Evolutionary conservation across 2,113 vertebrate species (phyloP), one percentile per base, ranked within the genome.

Genomic region (Neodon shergylaensis): DNA sequence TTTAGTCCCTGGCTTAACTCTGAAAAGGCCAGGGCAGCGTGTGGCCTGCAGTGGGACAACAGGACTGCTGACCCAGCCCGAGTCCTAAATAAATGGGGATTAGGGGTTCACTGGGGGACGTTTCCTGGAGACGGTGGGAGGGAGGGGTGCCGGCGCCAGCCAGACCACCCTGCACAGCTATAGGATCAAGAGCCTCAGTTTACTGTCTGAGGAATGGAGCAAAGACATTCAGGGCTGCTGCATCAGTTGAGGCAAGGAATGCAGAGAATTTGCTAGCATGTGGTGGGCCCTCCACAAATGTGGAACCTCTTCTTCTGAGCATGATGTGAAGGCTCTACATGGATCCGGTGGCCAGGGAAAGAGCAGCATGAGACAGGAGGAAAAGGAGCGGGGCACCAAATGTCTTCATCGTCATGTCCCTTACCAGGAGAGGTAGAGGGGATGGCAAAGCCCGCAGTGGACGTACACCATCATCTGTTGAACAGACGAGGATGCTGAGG

Each of bases 111-210:
- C 44, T 0, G 21, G 0, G 0, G 84, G 63, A 66, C 2, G 33
- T 72, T 96, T 96, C 90, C 94, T 95, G 63, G 92, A 95, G 86
- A 85, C n/a, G 77, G 68, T 28, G 70, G 83, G 91, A 74, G 68
- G 82, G 24, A 22, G 19, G 73, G 85, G 47, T 9, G 7, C 82
- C 81, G 94, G 96, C 42, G 1, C 88, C 93, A 63, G 77, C 58
- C 21, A 58, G 87, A 78, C 74, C 78, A 68, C 63, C 19, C 76
- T 65, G 54, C 16, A 24, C 28, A 89, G 70, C 84, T n/a, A 6
- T 63, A 47, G 58, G 89, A 72, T 5, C 81, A 65, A 24, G 10
- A 86, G 76, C 85, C 72, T 95, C 92, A 16, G 49, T 70, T 22
- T 79, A 36, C 61, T 19, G 42, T 74, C 85, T 88, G 19, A 89